phyloP scores from a whole-genome alignment of 2,797 vertebrate species.

The Caiman crocodilus region DNA sequence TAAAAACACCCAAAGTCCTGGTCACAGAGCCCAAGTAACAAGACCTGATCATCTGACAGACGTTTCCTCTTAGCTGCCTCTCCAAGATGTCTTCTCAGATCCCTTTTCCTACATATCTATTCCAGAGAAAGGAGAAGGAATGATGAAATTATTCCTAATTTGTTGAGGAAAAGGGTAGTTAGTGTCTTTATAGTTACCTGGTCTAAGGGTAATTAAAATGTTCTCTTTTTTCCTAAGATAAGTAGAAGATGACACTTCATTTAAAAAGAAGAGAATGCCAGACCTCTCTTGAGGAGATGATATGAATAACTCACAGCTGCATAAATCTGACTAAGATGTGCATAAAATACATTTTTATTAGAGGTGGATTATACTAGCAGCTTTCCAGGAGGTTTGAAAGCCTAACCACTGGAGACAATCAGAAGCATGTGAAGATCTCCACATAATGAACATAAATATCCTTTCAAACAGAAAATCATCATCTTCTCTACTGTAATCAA shows the following conservation, averaged over 20 bases:
- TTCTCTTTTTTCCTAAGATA: not conserved
- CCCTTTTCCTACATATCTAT: not conserved
- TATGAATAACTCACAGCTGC: conserved; percentile 58
- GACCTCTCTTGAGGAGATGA: conserved; percentile 51
- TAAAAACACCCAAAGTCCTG: no score
- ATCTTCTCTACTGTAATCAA: conserved; percentile 78
- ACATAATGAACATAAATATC: conserved; percentile 82
- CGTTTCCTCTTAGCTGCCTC: not conserved
- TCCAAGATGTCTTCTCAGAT: not conserved
- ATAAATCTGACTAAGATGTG: conserved; percentile 60
- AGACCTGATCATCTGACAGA: not conserved
- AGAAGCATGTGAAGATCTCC: conserved; percentile 74
- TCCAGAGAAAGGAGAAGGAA: not conserved
- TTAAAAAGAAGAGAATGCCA: conserved; percentile 57
- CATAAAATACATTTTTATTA: conserved; percentile 75
- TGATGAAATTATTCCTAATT: not conserved
- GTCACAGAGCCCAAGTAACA: not conserved
- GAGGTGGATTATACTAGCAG: conserved; percentile 70
- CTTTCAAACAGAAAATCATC: conserved; percentile 79
- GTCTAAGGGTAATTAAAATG: not conserved
- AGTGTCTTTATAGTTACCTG: not conserved
- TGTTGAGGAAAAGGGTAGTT: not conserved
- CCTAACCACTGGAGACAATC: conserved; percentile 76
- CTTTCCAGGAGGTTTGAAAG: conserved; percentile 74
- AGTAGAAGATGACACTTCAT: conserved; percentile 22